phyloP scores from a whole-genome alignment of 2,113 vertebrate genomes.

The Bungarus multicinctus region DNA sequence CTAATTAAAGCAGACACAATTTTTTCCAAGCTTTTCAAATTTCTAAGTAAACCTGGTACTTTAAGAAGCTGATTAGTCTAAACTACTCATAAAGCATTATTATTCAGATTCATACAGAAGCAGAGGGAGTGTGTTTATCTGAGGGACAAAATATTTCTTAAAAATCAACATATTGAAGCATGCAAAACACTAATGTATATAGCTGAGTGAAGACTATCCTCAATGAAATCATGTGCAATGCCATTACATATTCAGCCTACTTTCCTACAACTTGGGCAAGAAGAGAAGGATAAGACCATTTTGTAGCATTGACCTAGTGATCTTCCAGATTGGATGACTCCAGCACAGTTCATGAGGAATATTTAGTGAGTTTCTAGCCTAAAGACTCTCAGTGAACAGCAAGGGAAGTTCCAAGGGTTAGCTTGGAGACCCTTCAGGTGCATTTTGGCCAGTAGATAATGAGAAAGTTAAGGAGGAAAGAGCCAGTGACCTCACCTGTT shows the following conservation, averaged over 20 bases:
- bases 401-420: neutral
- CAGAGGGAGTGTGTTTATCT: neutral
- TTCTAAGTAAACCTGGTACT: neutral
- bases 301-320: neutral
- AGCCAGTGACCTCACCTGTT: neutral
- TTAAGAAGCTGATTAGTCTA: neutral
- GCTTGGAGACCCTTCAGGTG: neutral
- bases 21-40: neutral
- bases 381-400: neutral
- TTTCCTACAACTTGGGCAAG: neutral
- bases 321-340: neutral
- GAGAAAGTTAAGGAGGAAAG: neutral
- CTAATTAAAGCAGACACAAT: neutral
- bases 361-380: neutral
- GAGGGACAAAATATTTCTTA: neutral
- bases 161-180: neutral
- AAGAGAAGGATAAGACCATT: neutral
- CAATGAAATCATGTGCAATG: neutral
- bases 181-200: neutral
- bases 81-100: neutral
- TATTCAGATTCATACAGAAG: neutral
- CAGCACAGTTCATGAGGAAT: neutral
- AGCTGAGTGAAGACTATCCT: neutral
- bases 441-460: neutral
- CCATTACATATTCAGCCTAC: neutral